Conservation (phyloP, 2,113 vertebrate genomes). For the Scomber japonicus region DNA sequence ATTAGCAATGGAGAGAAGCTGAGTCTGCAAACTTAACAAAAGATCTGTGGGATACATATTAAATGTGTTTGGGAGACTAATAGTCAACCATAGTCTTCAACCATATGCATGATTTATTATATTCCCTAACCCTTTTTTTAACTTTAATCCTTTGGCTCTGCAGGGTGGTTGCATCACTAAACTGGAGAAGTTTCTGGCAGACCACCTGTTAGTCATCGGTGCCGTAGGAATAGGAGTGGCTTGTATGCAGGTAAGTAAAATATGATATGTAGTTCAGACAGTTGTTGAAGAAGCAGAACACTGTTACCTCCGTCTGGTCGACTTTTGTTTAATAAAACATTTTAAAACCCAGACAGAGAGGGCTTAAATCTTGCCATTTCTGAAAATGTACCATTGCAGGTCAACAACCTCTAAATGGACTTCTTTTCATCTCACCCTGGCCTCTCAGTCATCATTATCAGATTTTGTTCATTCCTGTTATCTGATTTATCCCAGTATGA, state of each 20-base stretch:
- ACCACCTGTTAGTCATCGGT: slow-evolving; percentile 89
- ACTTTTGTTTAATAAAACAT: slow-evolving; percentile 15
- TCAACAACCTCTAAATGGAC: slow-evolving; percentile 42
- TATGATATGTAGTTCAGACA: not conserved
- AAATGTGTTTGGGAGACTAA: not conserved
- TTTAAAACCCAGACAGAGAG: not conserved
- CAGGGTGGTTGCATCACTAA: slow-evolving; percentile 91
- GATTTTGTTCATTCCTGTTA: slow-evolving; percentile 31
- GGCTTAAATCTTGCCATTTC: slow-evolving; percentile 19
- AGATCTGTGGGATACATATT: no score
- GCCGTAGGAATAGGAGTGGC: slow-evolving; percentile 90
- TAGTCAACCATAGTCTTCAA: not conserved
- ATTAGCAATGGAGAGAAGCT: not conserved
- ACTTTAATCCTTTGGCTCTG: slow-evolving; percentile 12
- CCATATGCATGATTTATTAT: not conserved
- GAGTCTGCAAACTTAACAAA: no score
- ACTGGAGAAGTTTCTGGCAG: slow-evolving; percentile 88
- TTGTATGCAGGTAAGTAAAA: slow-evolving; percentile 86
- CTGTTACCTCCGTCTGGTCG: not conserved
- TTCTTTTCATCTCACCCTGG: slow-evolving; percentile 14
- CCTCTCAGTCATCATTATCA: slow-evolving; percentile 40
- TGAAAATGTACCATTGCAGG: slow-evolving; percentile 32
- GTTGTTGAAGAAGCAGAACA: not conserved
- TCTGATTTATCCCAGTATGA: slow-evolving; percentile 45
- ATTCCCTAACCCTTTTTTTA: not conserved